Evolutionary conservation across 53 echinoderm and acorn worm species (phyloP), one percentile per base, ranked within the genome.

Genomic region (Stichopus horrens): DNA sequence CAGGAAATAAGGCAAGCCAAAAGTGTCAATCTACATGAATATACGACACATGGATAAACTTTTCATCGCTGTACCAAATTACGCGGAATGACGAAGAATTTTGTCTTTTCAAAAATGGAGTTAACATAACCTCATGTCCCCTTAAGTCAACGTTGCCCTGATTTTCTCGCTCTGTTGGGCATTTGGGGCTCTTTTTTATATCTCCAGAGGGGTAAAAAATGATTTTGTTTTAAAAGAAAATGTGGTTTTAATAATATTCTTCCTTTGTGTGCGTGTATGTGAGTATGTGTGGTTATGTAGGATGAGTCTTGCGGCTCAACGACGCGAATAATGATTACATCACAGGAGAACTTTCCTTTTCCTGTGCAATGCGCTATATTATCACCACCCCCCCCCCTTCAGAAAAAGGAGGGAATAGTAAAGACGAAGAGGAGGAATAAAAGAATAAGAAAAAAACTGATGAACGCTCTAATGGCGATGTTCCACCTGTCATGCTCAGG

Each of bases 101-200:
- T 54, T 52, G 52, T 81, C 58, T 81, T 81, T 56, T n/a, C 20
- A 71, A 71, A 71, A 67, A 67, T n/a, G 19, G 19, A 57, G 10
- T 81, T 56, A 81, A 81, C 81, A 81, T 53, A 81, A 81, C 57
- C 81, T 57, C 81, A 7, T 81, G 81, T 81, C 81, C 81, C 81
- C 81, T 81, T 81, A 81, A 81, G 81, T 81, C 81, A 81, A 81
- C 81, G 56, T 55, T 81, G 81, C 22, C 57, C 81, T 81, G 58
- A 81, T 81, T 81, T 81, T 81, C 57, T 55, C 58, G 81, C 81
- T 81, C 81, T 7, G 21, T 7, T 55, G 81, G 58, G 56, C 57
- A 81, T 56, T 37, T 57, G 58, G 81, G 59, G 81, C 57, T 81
- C 37, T 37, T 37, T 37, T 37, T 37, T 81, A 56, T 81, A 81